phyloP scores from a whole-genome alignment of 2,113 vertebrate species.

The Seriola rivoliana region DNA sequence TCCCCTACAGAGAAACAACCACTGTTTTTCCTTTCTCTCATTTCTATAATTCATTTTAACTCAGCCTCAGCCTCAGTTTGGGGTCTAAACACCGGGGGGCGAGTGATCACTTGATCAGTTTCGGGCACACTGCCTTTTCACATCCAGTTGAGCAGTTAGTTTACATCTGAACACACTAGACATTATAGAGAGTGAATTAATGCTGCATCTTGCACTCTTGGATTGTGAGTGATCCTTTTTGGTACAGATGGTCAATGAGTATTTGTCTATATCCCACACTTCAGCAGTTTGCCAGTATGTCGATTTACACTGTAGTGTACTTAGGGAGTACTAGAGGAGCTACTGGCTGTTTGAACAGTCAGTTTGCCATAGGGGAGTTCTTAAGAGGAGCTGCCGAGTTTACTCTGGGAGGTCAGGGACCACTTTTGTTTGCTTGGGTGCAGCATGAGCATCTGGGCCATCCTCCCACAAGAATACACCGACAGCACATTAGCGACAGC shows the following conservation, averaged over 20 bases:
- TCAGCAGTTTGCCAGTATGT: constrained; percentile 21
- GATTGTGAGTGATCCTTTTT: constrained; percentile 12
- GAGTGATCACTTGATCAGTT: constrained; percentile 19
- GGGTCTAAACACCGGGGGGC: constrained; percentile 24
- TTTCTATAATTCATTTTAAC: constrained; percentile 23
- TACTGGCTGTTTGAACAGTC: constrained; percentile 49
- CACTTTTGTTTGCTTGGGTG: constrained; percentile 55
- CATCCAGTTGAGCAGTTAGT: constrained; percentile 21
- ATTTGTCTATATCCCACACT: constrained; percentile 17
- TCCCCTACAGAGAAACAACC: constrained; percentile 18
- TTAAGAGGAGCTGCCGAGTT: constrained; percentile 55
- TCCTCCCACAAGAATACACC: constrained; percentile 46
- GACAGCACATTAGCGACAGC: constrained; percentile 44
- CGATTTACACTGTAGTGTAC: constrained; percentile 29
- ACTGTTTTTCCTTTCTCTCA: neutral
- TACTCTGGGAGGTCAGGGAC: constrained; percentile 64
- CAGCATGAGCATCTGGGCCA: constrained; percentile 37
- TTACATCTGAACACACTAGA: constrained; percentile 13
- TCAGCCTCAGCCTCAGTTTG: constrained; percentile 7
- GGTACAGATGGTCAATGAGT: constrained; percentile 39
- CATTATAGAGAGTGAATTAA: neutral
- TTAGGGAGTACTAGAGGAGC: constrained; percentile 21
- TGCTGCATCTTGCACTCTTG: constrained; percentile 18
- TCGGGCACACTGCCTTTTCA: constrained; percentile 23
- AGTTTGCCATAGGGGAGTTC: constrained; percentile 44